phyloP scores from a whole-genome alignment of 2,888 invertebrate species.

The Crepidodera aurea region DNA sequence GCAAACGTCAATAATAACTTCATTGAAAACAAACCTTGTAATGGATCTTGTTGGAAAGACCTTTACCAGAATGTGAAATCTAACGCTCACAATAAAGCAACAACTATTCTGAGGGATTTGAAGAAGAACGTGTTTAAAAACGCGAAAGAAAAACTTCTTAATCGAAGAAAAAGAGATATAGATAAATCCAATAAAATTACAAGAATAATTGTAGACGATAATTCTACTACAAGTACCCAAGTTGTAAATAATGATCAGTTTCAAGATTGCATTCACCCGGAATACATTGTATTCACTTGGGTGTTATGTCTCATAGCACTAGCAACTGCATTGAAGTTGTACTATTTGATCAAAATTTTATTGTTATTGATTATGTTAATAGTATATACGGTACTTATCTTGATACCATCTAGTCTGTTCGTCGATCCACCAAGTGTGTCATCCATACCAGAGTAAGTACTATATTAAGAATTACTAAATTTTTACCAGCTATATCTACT shows the following conservation, averaged over 20 bases:
- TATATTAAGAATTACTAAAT: no score
- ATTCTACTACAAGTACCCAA: neutral
- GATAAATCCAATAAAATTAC: neutral
- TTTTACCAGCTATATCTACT: no score
- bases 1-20: slow-evolving; percentile 63
- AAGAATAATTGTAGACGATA: neutral
- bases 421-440: slow-evolving; percentile 40
- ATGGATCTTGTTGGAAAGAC: slow-evolving; percentile 40
- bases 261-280: slow-evolving; percentile 65
- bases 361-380: slow-evolving; percentile 79
- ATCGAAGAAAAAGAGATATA: slow-evolving; percentile 11
- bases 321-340: slow-evolving; percentile 90
- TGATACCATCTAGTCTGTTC: slow-evolving; percentile 56
- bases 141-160: slow-evolving; percentile 11
- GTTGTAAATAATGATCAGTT: neutral
- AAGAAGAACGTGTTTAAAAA: slow-evolving; percentile 42
- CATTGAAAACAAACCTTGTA: slow-evolving; percentile 49
- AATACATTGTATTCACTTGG: slow-evolving; percentile 94
- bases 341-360: slow-evolving; percentile 84
- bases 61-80: slow-evolving; percentile 43
- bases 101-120: slow-evolving; percentile 39
- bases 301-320: slow-evolving; percentile 89
- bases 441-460: slow-evolving; percentile 44
- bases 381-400: slow-evolving; percentile 77
- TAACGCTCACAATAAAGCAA: slow-evolving; percentile 39